A percentile compares a stretch with the other conserved stretches of the same genome.
Conservation (phyloP, 2,888 invertebrate species). For the Dioctria rufipes region DNA sequence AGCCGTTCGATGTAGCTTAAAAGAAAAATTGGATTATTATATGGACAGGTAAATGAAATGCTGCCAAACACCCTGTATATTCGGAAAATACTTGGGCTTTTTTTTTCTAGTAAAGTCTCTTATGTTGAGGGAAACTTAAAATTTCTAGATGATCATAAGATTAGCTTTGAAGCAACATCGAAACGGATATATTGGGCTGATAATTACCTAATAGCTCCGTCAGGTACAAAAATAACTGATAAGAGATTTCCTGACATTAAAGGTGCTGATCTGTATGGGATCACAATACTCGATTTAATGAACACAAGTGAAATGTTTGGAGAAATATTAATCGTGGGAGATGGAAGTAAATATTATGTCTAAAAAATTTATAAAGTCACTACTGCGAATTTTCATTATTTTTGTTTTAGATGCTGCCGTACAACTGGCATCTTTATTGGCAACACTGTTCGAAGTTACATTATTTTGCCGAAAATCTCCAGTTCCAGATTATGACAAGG, state of each 20-base stretch:
- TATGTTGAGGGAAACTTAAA: conserved; percentile 6
- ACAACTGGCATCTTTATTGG: conserved; percentile 25
- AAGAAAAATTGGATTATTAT: conserved; percentile 17
- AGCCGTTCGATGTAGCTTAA: neutral
- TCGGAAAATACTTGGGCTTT: too few species aligned
- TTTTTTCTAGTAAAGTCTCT: neutral
- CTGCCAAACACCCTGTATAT: neutral
- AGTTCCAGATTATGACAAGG: conserved; percentile 27
- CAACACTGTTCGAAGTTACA: conserved; percentile 38
- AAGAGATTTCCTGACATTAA: conserved; percentile 31
- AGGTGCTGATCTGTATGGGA: conserved; percentile 48
- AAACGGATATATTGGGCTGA: conserved; percentile 16
- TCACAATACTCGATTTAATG: conserved; percentile 46
- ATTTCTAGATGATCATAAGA: conserved; percentile 11
- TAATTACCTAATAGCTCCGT: conserved; percentile 39
- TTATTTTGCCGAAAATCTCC: conserved; percentile 18
- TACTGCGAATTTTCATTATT: neutral
- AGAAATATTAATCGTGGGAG: conserved; percentile 45
- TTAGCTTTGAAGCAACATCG: neutral
- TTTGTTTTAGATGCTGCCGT: conserved; percentile 34
- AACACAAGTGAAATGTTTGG: conserved; percentile 29
- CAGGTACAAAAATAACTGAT: neutral
- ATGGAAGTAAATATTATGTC: conserved; percentile 16
- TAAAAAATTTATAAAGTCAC: neutral
- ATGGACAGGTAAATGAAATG: conserved; percentile 1